Conservation (phyloP, 2,888 invertebrate genomes). For the Athripsodes cinereus region DNA sequence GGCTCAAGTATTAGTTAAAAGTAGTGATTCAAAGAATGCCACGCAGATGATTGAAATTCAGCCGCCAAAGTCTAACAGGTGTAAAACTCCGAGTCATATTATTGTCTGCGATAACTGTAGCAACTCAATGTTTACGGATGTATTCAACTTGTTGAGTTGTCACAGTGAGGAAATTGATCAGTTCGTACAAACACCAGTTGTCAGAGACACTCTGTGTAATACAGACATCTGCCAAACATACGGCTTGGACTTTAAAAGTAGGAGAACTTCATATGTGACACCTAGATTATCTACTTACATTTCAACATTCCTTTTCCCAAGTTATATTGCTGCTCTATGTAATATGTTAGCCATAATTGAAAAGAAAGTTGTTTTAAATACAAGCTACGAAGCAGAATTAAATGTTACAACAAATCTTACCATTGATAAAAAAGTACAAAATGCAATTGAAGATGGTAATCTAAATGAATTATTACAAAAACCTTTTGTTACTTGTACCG, state of each 20-base stretch:
- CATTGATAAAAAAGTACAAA: constrained; percentile 38
- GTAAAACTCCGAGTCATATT: constrained; percentile 67
- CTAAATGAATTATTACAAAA: constrained; percentile 29
- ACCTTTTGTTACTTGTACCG: constrained; percentile 29
- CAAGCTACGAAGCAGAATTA: constrained; percentile 50
- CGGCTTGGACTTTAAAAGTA: constrained; percentile 58
- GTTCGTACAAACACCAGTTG: constrained; percentile 54
- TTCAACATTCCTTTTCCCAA: constrained; percentile 57
- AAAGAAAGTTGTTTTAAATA: constrained; percentile 59
- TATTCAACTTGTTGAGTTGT: constrained; percentile 71
- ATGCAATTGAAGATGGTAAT: constrained; percentile 36
- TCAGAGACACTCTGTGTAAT: constrained; percentile 56
- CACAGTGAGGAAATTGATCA: constrained; percentile 53
- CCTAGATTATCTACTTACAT: constrained; percentile 52
- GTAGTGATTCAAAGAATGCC: constrained; percentile 57
- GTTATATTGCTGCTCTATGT: constrained; percentile 71
- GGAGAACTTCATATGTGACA: constrained; percentile 47
- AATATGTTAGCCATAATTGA: constrained; percentile 65
- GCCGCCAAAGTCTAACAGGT: constrained; percentile 46
- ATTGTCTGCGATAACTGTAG: constrained; percentile 72
- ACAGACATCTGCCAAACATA: constrained; percentile 55
- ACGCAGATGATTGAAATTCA: constrained; percentile 45
- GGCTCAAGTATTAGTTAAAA: constrained; percentile 75
- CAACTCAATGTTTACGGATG: constrained; percentile 61
- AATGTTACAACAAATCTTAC: constrained; percentile 47